Base-by-base conservation (phyloP, 2,888 invertebrate genomes). In the Apodemia hepburni region DNA sequence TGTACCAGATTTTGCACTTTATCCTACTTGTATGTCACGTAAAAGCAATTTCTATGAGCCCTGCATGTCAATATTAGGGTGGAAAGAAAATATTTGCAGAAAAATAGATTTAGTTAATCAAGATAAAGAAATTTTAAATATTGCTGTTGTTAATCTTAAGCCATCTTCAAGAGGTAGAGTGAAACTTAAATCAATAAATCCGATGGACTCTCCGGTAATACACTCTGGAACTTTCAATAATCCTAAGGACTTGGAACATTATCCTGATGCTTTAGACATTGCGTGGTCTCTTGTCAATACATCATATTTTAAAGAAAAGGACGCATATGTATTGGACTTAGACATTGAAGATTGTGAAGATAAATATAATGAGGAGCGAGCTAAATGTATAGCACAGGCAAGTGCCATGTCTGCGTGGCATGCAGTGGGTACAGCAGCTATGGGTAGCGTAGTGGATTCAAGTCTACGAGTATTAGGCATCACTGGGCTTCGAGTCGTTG, bases 331-430 rank as follows among this genome's bases (percentile, higher is more conserved):
- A 2, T 67, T 88, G 5, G 74, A 84, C 45, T 65, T 85, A 1
- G 69, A 72, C 2, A 65, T 82, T 27, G 72, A 76, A 0, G 71
- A 66, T 5, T 89, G 89, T 67, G 66, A 70, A 1, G 69, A 73
- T 66, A 47, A 85, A 69, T 11, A 18, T 0, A 72, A 63, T 0
- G 74, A 73, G 22, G 88, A 87, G 6, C 82, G 82, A 71, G 81
- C 92, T 78, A 84, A 77, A 61, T 94, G 94, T 70, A 72, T 70
- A 15, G 76, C 86, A 2, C 73, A 60, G 47, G 75, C 76, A 29
- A 73, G 78, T 68, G 86, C 79, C 15, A 81, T 77, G 71, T 76
- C 88, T 0, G 87, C 87, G 15, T 88, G 87, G 87, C 89, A 89
- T 67, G 74, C 87, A 0, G 87, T 79, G 7, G 89, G 89, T 1